Conservation (phyloP, 2,797 vertebrate species). For the Neosilurus hyrtlii region DNA sequence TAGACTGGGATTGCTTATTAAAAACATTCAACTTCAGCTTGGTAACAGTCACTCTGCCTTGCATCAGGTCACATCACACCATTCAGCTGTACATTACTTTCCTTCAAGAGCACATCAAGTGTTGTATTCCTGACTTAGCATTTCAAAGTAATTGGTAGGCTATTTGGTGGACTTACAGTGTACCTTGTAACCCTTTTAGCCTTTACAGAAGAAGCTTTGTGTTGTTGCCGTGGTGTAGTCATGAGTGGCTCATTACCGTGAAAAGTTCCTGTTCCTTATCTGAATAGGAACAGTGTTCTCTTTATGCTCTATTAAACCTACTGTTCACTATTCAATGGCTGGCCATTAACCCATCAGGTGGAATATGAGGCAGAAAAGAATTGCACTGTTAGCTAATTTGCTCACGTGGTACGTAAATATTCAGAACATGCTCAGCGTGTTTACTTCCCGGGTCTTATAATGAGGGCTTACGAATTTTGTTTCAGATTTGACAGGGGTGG, state of each 20-base stretch:
- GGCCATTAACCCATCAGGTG: neutral
- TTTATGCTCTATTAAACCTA: neutral
- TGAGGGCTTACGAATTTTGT: neutral
- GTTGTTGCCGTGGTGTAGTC: neutral
- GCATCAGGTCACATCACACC: neutral
- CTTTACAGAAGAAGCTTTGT: neutral
- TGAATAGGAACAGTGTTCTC: neutral
- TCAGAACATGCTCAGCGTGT: neutral
- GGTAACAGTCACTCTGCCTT: neutral
- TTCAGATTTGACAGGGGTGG: neutral
- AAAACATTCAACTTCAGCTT: neutral
- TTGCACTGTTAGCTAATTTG: neutral
- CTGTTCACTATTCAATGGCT: neutral
- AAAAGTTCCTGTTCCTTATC: conserved; percentile 6
- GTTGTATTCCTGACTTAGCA: neutral
- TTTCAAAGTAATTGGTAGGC: neutral
- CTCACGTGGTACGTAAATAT: neutral
- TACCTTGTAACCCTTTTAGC: neutral
- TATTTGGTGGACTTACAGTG: neutral
- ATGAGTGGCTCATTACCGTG: conserved; percentile 1
- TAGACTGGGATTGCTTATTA: neutral
- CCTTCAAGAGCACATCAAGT: neutral
- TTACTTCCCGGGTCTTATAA: neutral
- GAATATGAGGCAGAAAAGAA: neutral
- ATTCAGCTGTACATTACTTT: neutral